Evolutionary conservation across 2,888 invertebrate species (phyloP).

Genomic region (Nymphalis polychloros): DNA sequence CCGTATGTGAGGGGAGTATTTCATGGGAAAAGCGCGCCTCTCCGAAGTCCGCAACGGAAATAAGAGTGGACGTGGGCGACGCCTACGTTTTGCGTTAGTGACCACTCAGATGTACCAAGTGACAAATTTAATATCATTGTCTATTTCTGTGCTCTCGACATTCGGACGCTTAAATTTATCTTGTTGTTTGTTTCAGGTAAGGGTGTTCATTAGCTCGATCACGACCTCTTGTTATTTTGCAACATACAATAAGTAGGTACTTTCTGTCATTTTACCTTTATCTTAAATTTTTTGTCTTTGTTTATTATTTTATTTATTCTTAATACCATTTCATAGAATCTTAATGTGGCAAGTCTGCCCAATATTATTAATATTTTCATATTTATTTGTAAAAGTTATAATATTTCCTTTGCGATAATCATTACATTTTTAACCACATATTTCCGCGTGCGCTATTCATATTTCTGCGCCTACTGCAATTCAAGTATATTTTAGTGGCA

Average conservation of each 20-base stretch:
- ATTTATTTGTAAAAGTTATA: not conserved
- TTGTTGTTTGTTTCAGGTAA: conserved; percentile 61
- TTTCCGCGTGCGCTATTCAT: conserved; percentile 61
- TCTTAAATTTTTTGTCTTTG: not conserved
- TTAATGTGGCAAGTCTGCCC: too few species aligned
- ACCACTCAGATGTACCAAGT: conserved; percentile 60
- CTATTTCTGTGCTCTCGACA: conserved; percentile 56
- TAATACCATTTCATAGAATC: too few species aligned
- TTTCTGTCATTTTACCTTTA: not conserved
- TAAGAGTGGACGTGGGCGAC: conserved; percentile 69
- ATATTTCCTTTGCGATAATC: conserved; percentile 42
- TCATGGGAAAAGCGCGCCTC: conserved; percentile 55
- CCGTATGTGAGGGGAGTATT: conserved; percentile 19
- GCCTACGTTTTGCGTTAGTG: conserved; percentile 65
- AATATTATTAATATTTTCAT: not conserved
- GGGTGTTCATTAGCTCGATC: conserved; percentile 24
- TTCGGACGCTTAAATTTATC: conserved; percentile 45
- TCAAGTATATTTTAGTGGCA: conserved; percentile 69
- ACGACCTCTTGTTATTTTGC: conserved; percentile 8
- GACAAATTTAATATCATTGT: conserved; percentile 67
- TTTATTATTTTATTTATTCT: not conserved
- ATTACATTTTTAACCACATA: conserved; percentile 56
- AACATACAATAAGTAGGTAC: not conserved
- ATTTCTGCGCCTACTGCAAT: conserved; percentile 63
- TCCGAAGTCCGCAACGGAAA: conserved; percentile 64